These are phyloP conservation scores for Sinodicranocentrus sp. DNA, from an alignment of 2,888 invertebrate species.

Conservation along the genomic window DNA sequence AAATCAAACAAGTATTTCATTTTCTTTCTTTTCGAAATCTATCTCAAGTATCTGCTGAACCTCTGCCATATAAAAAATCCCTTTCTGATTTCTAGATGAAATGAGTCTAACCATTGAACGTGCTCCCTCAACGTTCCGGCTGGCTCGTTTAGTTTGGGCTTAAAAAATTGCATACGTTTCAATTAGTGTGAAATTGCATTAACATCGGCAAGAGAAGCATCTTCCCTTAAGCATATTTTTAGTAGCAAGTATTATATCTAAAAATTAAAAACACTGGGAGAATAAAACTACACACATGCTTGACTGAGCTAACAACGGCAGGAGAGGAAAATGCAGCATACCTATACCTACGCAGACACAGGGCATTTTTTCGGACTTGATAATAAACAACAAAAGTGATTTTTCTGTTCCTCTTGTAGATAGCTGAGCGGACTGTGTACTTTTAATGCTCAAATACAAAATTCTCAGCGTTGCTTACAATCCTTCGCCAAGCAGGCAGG, in stretches of 20 bases:
- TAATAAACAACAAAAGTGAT: not conserved
- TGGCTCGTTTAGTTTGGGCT: not conserved
- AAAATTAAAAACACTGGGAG: too few species aligned
- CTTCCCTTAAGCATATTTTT: too few species aligned
- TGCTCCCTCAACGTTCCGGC: not conserved
- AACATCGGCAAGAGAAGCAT: too few species aligned
- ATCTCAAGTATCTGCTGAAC: not conserved
- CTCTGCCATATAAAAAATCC: not conserved
- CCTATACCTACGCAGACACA: not conserved
- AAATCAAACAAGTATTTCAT: not conserved
- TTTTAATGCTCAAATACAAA: not conserved
- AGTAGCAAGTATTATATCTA: too few species aligned
- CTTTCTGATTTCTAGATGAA: conserved; percentile 20
- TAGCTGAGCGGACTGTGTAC: not conserved
- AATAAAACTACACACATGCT: too few species aligned
- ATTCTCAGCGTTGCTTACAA: not conserved
- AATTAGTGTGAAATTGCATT: conserved; percentile 16
- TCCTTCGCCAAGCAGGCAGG: not conserved
- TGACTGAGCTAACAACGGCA: too few species aligned
- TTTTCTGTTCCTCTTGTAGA: not conserved
- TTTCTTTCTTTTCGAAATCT: not conserved
- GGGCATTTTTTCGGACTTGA: not conserved
- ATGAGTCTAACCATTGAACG: not conserved
- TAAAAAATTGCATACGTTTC: not conserved
- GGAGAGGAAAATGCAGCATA: too few species aligned